These are phyloP conservation scores for Nannoperca australis DNA, from an alignment of 2,797 vertebrate genomes.

Conservation along the genomic window DNA sequence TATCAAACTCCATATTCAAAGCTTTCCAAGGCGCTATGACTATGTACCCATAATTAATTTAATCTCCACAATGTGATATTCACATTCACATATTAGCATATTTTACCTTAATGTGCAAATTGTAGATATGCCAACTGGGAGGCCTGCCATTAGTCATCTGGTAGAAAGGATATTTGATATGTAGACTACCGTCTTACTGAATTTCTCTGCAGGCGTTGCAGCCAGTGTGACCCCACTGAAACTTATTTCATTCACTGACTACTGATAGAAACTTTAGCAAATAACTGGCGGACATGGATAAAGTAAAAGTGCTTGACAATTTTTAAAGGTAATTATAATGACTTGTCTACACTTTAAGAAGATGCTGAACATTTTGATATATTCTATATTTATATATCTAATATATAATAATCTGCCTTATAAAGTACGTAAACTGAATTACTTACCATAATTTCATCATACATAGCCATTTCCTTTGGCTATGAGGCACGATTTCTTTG, in stretches of 20 bases:
- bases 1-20: slow-evolving; percentile 22
- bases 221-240: slow-evolving; percentile 29
- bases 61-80: slow-evolving; percentile 71
- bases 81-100: slow-evolving; percentile 73
- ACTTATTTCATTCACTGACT: slow-evolving; percentile 20
- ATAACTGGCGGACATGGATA: neutral
- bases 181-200: slow-evolving; percentile 19
- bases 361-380: neutral
- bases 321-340: neutral
- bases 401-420: too few relatives aligned
- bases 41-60: slow-evolving; percentile 64
- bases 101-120: slow-evolving; percentile 71
- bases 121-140: slow-evolving; percentile 49
- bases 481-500: neutral
- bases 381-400: neutral
- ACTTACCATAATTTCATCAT: slow-evolving; percentile 5
- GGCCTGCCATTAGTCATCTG: slow-evolving; percentile 55
- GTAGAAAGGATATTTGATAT: slow-evolving; percentile 46
- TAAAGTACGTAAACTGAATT: neutral
- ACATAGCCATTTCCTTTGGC: neutral
- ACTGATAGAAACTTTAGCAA: slow-evolving; percentile 19
- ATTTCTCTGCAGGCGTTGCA: slow-evolving; percentile 13
- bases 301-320: neutral
- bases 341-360: neutral
- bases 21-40: slow-evolving; percentile 41